These are phyloP conservation scores for Poecilia gillii DNA, from an alignment of 2,797 vertebrate species.

Conservation along the genomic window DNA sequence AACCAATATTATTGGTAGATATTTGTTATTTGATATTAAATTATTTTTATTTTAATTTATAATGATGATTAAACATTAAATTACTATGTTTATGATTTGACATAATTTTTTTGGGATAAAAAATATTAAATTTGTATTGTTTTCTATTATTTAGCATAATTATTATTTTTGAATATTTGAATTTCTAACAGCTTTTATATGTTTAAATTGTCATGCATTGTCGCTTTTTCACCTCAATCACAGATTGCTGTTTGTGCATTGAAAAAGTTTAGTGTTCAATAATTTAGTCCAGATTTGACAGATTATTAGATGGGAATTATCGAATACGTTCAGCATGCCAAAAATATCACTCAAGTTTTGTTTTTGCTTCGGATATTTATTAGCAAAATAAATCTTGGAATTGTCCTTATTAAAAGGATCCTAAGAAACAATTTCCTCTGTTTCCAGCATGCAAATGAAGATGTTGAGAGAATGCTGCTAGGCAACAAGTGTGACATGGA, in stretches of 20 bases:
- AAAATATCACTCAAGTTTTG: background rate
- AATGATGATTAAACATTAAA: too few relatives aligned
- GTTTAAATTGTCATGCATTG: background rate
- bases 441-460: conserved; percentile 96
- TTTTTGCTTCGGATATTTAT: background rate
- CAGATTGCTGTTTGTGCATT: background rate
- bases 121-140: too few relatives aligned
- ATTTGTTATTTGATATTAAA: too few relatives aligned
- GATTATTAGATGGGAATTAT: background rate
- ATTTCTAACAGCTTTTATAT: background rate
- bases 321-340: background rate
- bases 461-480: conserved; percentile 99
- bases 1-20: too few relatives aligned
- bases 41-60: too few relatives aligned
- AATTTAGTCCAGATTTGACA: background rate
- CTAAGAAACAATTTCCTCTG: background rate
- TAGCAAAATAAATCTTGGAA: background rate
- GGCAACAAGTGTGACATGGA: conserved; percentile 99
- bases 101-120: too few relatives aligned
- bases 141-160: too few relatives aligned
- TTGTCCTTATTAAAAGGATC: background rate
- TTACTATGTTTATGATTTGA: too few relatives aligned
- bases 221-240: background rate
- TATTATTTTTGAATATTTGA: too few relatives aligned
- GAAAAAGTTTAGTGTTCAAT: background rate